Percentiles rank a stretch among this genome's conserved stretches.
Conservation (phyloP, 2,113 vertebrate genomes). For the Odontophorus gujanensis region DNA sequence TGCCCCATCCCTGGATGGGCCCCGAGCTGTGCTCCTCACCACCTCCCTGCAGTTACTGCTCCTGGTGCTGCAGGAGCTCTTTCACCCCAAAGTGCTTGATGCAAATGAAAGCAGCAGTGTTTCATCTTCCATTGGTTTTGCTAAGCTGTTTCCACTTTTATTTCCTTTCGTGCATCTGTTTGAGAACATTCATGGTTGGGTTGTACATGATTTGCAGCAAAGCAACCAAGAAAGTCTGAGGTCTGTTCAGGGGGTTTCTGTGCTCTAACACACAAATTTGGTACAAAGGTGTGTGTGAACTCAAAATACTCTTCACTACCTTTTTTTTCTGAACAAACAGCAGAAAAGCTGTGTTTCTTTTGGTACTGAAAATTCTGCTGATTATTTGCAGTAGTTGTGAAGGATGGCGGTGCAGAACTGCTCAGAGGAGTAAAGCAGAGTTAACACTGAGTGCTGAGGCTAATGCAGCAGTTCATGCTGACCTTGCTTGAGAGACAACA, state of each 20-base stretch:
- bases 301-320: fast-evolving
- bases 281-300: neutral
- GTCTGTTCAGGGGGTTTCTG: neutral
- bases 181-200: too few relatives aligned
- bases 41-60: too few relatives aligned
- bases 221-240: too few relatives aligned
- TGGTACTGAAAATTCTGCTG: neutral
- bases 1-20: too few relatives aligned
- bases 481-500: conserved; percentile 68
- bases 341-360: neutral
- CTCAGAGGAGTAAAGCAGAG: conserved; percentile 11
- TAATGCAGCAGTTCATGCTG: conserved; percentile 63
- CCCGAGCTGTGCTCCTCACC: too few relatives aligned
- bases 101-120: too few relatives aligned
- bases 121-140: too few relatives aligned
- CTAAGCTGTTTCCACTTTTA: too few relatives aligned
- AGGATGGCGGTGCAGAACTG: neutral
- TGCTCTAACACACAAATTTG: neutral
- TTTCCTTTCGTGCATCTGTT: too few relatives aligned
- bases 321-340: neutral
- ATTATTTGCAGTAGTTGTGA: neutral
- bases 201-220: too few relatives aligned
- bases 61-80: too few relatives aligned
- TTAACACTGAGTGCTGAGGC: neutral
- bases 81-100: too few relatives aligned